Evolutionary conservation across 2,888 invertebrate genomes (phyloP).

Genomic region (Lobophora halterata): DNA sequence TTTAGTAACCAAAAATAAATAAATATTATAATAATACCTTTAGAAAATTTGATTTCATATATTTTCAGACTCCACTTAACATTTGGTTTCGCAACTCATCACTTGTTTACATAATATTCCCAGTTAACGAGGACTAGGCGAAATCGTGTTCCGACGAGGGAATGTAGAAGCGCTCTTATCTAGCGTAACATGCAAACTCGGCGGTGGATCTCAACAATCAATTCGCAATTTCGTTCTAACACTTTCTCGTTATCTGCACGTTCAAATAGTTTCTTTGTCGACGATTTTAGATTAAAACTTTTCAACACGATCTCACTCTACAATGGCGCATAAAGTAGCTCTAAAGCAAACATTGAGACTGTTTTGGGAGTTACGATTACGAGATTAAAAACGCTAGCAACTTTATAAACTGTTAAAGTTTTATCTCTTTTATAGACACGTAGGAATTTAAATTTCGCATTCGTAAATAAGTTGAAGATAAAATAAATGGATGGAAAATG

Average conservation of each 20-base stretch:
- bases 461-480: conserved; percentile 30
- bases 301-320: conserved; percentile 9
- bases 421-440: conserved; percentile 30
- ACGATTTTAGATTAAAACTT: conserved; percentile 25
- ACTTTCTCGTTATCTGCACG: conserved; percentile 30
- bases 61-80: conserved; percentile 13
- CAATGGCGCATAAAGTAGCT: conserved; percentile 13
- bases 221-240: conserved; percentile 51
- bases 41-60: conserved; percentile 10
- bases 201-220: conserved; percentile 57
- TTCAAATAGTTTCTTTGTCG: conserved; percentile 21
- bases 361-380: conserved; percentile 20
- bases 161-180: conserved; percentile 65
- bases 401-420: conserved; percentile 31
- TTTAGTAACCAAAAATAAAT: no score
- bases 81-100: conserved; percentile 20
- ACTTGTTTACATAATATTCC: conserved; percentile 35
- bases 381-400: conserved; percentile 20
- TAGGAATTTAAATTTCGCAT: conserved; percentile 34
- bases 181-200: conserved; percentile 67
- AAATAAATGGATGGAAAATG: conserved; percentile 25
- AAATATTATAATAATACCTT: no score
- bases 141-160: conserved; percentile 47
- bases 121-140: conserved; percentile 37
- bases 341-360: conserved; percentile 14